These are phyloP conservation scores for Coregonus sp. DNA, from an alignment of 2,797 vertebrate species.

Conservation along the genomic window DNA sequence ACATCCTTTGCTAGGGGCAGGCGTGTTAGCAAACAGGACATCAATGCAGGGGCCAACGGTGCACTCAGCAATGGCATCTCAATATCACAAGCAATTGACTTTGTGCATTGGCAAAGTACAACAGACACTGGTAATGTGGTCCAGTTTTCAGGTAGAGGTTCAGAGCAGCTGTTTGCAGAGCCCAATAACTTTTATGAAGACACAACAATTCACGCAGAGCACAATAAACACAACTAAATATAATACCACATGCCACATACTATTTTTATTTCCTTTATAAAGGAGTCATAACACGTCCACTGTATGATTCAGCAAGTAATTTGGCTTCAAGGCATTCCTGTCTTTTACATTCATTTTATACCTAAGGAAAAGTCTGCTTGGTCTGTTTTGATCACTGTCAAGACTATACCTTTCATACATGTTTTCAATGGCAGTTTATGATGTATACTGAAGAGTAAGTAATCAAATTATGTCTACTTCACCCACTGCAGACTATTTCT, in stretches of 20 bases:
- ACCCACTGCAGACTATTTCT: background rate
- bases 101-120: background rate
- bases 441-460: background rate
- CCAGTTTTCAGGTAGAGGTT: conserved; percentile 2
- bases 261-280: background rate
- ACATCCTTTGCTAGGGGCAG: conserved; percentile 22
- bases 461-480: conserved; percentile 9
- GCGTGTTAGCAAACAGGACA: conserved; percentile 41
- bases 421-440: conserved; percentile 10
- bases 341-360: background rate
- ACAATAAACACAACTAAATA: background rate
- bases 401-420: background rate
- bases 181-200: background rate
- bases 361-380: background rate
- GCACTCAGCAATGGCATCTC: conserved; percentile 23
- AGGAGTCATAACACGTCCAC: background rate
- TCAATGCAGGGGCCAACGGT: conserved; percentile 23
- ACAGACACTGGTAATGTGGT: background rate
- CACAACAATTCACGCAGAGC: background rate
- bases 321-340: background rate
- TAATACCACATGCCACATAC: background rate
- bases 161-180: background rate
- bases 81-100: conserved; percentile 11
- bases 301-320: too few relatives aligned
- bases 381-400: conserved; percentile 3